phyloP scores from a whole-genome alignment of 2,888 invertebrate genomes.

The Helicoverpa assulta region DNA sequence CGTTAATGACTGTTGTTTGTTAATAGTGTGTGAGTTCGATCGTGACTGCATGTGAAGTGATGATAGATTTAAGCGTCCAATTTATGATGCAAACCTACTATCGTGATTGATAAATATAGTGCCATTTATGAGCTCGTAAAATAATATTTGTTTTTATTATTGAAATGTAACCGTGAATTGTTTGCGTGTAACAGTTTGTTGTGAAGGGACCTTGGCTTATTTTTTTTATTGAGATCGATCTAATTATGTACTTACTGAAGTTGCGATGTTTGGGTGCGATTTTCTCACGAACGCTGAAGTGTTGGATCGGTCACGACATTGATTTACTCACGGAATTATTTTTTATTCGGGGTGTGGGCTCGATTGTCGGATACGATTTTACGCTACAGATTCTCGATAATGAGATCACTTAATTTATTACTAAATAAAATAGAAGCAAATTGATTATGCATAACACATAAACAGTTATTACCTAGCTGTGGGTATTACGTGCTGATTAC shows the following conservation, averaged over 20 bases:
- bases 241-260: slow-evolving; percentile 65
- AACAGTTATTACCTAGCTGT: not conserved
- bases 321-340: slow-evolving; percentile 63
- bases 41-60: slow-evolving; percentile 67
- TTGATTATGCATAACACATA: not conserved
- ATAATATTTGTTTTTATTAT: slow-evolving; percentile 50
- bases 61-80: slow-evolving; percentile 57
- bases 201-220: slow-evolving; percentile 70
- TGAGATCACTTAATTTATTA: slow-evolving; percentile 12
- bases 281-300: slow-evolving; percentile 70
- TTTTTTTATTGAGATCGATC: slow-evolving; percentile 71
- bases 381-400: slow-evolving; percentile 23
- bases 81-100: slow-evolving; percentile 49
- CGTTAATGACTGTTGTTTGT: slow-evolving; percentile 65
- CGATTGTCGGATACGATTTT: slow-evolving; percentile 39
- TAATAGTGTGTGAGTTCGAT: slow-evolving; percentile 58
- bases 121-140: slow-evolving; percentile 50
- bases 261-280: slow-evolving; percentile 68
- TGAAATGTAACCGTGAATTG: slow-evolving; percentile 60
- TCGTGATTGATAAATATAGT: slow-evolving; percentile 26
- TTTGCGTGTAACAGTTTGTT: slow-evolving; percentile 66
- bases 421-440: not conserved
- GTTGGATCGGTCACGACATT: slow-evolving; percentile 67
- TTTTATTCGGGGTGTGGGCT: slow-evolving; percentile 43
- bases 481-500: not conserved